Base-by-base conservation (phyloP, 2,113 vertebrate species). In the Cololabis saira region DNA sequence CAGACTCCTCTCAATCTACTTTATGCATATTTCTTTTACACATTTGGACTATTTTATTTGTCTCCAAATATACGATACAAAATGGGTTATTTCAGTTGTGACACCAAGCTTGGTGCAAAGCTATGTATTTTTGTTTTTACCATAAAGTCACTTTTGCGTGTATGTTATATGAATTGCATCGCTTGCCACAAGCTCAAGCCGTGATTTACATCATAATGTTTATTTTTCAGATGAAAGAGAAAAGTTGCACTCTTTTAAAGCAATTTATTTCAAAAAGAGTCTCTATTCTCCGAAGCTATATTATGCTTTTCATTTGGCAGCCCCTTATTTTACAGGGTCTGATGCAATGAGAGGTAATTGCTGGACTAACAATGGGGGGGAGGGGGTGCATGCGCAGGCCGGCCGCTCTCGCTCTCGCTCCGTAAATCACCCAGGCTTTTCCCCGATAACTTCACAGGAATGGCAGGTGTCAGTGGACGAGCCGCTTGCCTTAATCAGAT, bases 401-500 rank as follows among this genome's bases (percentile, higher is more conserved):
- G 18, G 47, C 56, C 74, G 52, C 71, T 48, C 21, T 63, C 33
- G 5, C 18, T 64, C 56, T 62, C 13, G 17, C 71, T 61, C 40
- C 3, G 30, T 22, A 51, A 53, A 59, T 64, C 72, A 37, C 18
- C 45, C 44, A 42, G 56, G 79, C 76, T 84, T 74, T 74, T 44
- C 74, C 83, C 45, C 27, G 55, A 79, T 73, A 78, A 56, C 63
- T 82, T 78, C 59, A 49, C 74, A 71, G 71, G 51, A 24, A 30
- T 24, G 33, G 42, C 64, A 73, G 83, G 82, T 88, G 89, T 92
- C 83, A 82, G 14, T 78, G 80, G 73, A 80, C 57, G 56, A 91
- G 84, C 78, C 30, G 30, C 73, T 91, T 88, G 86, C 55, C 56
- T 69, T 81, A 89, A 92, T 89, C 70, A 84, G 87, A 90, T 92